Evolutionary conservation across 1,140 invertebrate genomes (phyloP).

Genomic region (Hyposmocoma kahamanoa): DNA sequence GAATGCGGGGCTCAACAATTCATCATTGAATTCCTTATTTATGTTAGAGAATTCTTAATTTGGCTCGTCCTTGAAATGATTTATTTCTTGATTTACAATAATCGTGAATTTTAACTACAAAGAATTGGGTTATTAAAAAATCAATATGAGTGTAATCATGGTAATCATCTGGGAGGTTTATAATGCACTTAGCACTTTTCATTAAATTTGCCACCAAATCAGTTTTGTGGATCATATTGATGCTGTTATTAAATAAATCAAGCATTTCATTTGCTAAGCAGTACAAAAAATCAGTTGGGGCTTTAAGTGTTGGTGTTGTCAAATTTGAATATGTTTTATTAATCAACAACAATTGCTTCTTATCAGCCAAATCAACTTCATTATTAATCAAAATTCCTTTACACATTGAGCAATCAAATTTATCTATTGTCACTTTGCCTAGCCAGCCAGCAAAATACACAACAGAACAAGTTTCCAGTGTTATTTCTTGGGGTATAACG

Average conservation of each 20-base stretch:
- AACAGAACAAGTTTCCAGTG: conserved; percentile 10
- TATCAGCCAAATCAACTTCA: conserved; percentile 8
- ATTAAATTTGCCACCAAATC: background rate
- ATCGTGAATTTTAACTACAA: conserved; percentile 6
- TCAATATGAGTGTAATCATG: conserved; percentile 7
- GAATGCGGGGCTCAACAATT: no score
- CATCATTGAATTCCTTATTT: no score
- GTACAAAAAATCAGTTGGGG: conserved; percentile 6
- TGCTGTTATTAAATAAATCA: conserved; percentile 1
- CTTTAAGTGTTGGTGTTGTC: background rate
- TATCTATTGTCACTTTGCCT: conserved; percentile 8
- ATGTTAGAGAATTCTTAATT: conserved; percentile 4
- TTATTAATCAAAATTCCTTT: conserved; percentile 6
- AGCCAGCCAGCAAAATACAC: conserved; percentile 15
- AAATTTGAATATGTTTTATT: conserved; percentile 10
- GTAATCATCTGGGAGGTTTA: background rate
- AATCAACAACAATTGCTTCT: conserved; percentile 8
- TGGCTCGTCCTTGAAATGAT: background rate
- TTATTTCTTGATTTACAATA: conserved; percentile 5
- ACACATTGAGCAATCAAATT: conserved; percentile 8
- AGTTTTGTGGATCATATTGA: background rate
- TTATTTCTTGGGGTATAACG: no score
- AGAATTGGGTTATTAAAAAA: conserved; percentile 2
- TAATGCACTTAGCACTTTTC: background rate
- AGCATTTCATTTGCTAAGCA: background rate